Evolutionary conservation across 2,888 invertebrate species (phyloP).

Genomic region (Stomorhina lunata): DNA sequence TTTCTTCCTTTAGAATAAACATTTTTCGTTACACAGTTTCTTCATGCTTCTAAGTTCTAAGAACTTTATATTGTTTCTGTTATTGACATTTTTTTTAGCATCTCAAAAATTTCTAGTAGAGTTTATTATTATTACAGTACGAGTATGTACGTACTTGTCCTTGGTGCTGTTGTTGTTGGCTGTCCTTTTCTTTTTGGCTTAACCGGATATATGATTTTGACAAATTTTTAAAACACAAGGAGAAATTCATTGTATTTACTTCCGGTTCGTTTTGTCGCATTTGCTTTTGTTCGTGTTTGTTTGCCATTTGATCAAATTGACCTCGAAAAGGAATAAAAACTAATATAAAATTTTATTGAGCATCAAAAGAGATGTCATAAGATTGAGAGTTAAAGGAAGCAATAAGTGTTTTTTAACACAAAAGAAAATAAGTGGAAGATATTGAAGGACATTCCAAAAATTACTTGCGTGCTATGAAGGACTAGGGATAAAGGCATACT

Average conservation of each 20-base stretch:
- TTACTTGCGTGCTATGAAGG: too few relatives aligned
- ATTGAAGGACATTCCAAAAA: too few relatives aligned
- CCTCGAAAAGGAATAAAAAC: background rate
- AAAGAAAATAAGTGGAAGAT: too few relatives aligned
- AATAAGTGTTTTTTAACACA: too few relatives aligned
- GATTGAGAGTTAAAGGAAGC: background rate
- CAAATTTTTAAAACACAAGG: background rate
- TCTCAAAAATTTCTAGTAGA: too few relatives aligned
- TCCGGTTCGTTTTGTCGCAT: background rate
- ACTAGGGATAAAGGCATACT: too few relatives aligned
- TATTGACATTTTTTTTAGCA: too few relatives aligned
- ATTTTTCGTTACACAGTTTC: background rate
- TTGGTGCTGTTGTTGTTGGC: too few relatives aligned
- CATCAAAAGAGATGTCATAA: background rate
- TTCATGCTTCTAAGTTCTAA: constrained; percentile 19
- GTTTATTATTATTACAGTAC: constrained; percentile 11
- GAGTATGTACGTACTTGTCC: too few relatives aligned
- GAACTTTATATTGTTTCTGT: background rate
- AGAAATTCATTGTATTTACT: background rate
- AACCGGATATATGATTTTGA: background rate
- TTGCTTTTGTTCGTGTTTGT: background rate
- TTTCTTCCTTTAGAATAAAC: background rate
- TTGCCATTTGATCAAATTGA: background rate
- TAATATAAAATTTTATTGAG: background rate
- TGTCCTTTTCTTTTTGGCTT: background rate